Base-by-base conservation (phyloP, 1,140 invertebrate genomes). In the Pseudomyrmex concolor region DNA sequence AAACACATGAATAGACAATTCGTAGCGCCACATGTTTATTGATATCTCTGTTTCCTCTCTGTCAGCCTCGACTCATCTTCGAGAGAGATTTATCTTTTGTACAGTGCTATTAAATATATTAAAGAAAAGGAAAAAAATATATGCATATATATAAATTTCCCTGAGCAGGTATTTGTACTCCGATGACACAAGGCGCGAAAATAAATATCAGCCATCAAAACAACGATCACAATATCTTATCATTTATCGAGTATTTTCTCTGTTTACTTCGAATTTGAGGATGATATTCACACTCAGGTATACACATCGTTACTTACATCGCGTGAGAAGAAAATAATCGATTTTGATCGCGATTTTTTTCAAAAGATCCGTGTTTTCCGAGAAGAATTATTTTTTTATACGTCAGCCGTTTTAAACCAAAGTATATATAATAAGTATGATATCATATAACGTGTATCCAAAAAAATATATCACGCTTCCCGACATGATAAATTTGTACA, bases 111-210 rank as follows among this genome's bases (percentile, higher is more conserved):
- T 15, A 57, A 57, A 54, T 54, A 64, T n/a, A 57, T 25, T 19
- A 34, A 34, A 51, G 9, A 13, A 57, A 62, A 17, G 34, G 67
- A 84, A 81, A 2, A 64, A 48, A 8, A 60, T 50, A 15, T 59
- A 22, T n/a, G n/a, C 51, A 57, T 17, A 55, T 83, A 15, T 83
- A 83, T 83, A 73, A 72, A 50, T 64, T 72, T 87, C 55, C 86
- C 86, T 87, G 86, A 87, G 86, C 83, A 34, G 34, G 59, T 48
- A 64, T 83, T 87, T 86, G 86, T 87, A 87, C 86, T 86, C 59
- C 34, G 12, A 9, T 73, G 62, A 82, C 51, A 51, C 59, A 17
- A n/a, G 9, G 9, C 45, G n/a, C 17, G 22, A 54, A 43, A 62
- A 8, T 54, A 17, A 9, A 15, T 73, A 62, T 25, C 64, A 22